Percentiles rank a stretch among this genome's conserved stretches.
These are phyloP conservation scores for Actinia tenebrosa DNA, from an alignment of 64 coral and sea anemone genomes.

Conservation along the genomic window DNA sequence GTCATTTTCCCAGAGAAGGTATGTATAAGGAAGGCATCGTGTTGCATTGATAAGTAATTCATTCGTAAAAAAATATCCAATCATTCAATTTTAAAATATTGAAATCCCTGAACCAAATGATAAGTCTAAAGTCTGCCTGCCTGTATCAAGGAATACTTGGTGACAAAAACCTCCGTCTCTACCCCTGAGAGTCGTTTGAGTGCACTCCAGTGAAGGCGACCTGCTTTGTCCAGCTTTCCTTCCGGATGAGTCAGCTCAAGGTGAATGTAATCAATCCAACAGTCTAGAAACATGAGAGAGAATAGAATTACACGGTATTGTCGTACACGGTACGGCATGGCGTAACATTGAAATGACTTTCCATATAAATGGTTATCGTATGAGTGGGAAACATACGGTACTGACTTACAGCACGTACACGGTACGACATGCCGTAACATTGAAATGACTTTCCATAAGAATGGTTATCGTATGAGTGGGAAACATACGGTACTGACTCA, in stretches of 20 bases:
- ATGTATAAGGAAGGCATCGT: too few species aligned
- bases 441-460: too few species aligned
- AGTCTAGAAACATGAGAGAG: constrained; percentile 24
- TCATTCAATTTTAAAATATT: background rate
- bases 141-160: constrained; percentile 65
- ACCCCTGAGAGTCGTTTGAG: constrained; percentile 53
- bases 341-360: background rate
- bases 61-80: too few species aligned
- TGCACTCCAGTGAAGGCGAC: constrained; percentile 83
- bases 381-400: too few species aligned
- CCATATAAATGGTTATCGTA: background rate
- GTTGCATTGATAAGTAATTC: too few species aligned
- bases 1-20: too few species aligned
- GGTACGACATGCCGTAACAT: too few species aligned
- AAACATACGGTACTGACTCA: too few species aligned
- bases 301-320: too few species aligned
- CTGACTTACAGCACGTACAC: too few species aligned
- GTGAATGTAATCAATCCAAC: constrained; percentile 84
- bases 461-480: too few species aligned
- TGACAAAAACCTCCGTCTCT: constrained; percentile 56
- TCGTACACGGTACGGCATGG: background rate
- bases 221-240: constrained; percentile 29
- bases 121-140: constrained; percentile 13
- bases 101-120: background rate
- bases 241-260: constrained; percentile 54